Conservation (phyloP, 1,140 invertebrate genomes). For the Chrysopa pallens region DNA sequence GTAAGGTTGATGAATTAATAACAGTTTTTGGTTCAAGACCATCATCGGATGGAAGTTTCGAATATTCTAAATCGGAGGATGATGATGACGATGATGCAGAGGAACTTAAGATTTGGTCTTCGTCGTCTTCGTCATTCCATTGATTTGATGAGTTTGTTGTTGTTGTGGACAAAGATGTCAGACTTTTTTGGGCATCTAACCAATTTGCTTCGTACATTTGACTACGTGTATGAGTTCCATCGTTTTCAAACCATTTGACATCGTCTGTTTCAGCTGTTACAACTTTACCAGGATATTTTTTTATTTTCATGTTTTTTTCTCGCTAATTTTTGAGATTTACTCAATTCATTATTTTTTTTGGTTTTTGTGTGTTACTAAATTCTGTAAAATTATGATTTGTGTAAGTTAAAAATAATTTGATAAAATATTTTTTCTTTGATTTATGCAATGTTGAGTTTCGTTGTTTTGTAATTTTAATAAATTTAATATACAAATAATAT, state of each 20-base stretch:
- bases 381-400: too few species aligned
- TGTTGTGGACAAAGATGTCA: conserved; percentile 12
- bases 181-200: conserved; percentile 36
- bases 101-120: conserved; percentile 23
- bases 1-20: too few species aligned
- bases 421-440: too few species aligned
- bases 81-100: conserved; percentile 27
- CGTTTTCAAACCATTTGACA: conserved; percentile 26
- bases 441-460: too few species aligned
- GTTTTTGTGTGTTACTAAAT: too few species aligned
- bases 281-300: conserved; percentile 62
- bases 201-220: conserved; percentile 69
- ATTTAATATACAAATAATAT: too few species aligned
- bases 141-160: conserved; percentile 2
- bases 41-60: background rate
- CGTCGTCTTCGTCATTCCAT: conserved; percentile 12
- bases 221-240: conserved; percentile 41
- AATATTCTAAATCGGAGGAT: conserved; percentile 25
- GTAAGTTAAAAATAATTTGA: too few species aligned
- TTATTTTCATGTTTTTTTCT: conserved; percentile 49
- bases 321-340: too few species aligned
- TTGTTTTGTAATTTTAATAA: too few species aligned
- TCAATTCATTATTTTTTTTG: too few species aligned
- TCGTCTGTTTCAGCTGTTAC: conserved; percentile 45
- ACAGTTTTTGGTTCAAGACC: background rate